Evolutionary conservation across 2,888 invertebrate species (phyloP).

Genomic region (Diplazon laetatorius): DNA sequence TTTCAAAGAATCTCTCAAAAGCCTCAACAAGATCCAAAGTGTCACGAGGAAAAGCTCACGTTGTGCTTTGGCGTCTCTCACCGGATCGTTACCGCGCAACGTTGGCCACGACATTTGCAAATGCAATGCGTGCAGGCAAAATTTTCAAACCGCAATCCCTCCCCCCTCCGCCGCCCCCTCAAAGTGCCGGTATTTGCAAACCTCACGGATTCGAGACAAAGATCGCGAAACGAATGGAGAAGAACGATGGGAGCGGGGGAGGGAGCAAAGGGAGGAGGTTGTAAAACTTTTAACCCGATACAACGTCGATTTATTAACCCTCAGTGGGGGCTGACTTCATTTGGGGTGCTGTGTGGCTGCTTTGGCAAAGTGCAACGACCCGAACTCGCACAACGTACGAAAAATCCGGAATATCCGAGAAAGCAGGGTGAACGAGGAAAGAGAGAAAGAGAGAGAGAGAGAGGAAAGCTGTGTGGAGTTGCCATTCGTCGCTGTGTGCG

Average conservation of each 20-base stretch:
- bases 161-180: not conserved
- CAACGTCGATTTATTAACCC: slow-evolving; percentile 50
- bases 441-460: not conserved
- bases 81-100: too few species aligned
- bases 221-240: not conserved
- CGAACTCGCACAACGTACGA: slow-evolving; percentile 43
- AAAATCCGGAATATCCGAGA: slow-evolving; percentile 18
- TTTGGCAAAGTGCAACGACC: slow-evolving; percentile 50
- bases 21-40: too few species aligned
- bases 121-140: not conserved
- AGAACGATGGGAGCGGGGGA: not conserved
- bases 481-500: slow-evolving; percentile 57
- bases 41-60: too few species aligned
- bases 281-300: slow-evolving; percentile 20
- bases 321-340: slow-evolving; percentile 11
- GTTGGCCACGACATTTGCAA: too few species aligned
- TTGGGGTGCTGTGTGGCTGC: not conserved
- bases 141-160: not conserved
- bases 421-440: not conserved
- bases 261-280: not conserved
- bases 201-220: not conserved
- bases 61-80: too few species aligned
- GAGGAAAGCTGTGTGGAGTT: slow-evolving; percentile 22
- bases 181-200: not conserved
- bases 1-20: too few species aligned